Evolutionary conservation across 2,888 invertebrate species (phyloP), one percentile per base, ranked within the genome.

Genomic region (Diarsia rubi): DNA sequence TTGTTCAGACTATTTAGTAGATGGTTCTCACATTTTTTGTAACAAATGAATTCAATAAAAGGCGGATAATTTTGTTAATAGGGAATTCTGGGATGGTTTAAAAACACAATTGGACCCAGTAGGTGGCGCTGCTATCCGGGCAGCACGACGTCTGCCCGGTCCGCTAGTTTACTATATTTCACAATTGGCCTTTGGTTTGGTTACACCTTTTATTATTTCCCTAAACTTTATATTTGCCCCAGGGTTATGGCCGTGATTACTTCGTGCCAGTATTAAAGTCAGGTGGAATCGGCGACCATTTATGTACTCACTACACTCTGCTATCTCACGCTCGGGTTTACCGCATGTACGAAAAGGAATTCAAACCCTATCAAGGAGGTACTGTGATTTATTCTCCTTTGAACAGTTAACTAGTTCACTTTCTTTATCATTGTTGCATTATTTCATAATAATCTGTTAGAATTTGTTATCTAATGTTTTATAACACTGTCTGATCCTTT

Each of bases 281-380:
- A 3, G 88, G 95, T 63, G 97, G 97, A 9, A 88, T 97, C 27
- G 97, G 96, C 0, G 97, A 97, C 68, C 98, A 98, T 91, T 90
- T 97, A 67, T 98, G 97, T 78, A 94, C 95, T 0, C 97, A 98
- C 88, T 97, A 97, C 87, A 92, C 97, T 72, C 90, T 98, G 31
- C 92, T 97, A 75, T 97, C 97, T 0, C 98, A 98, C 90, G 97
- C 97, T 0, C 96, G 95, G 71, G 97, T 96, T 1, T 98, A 97
- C 88, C 96, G 96, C 67, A 89, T 97, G 57, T 98, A 98, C 88
- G 94, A 97, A 72, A 92, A 95, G 59, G 94, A 97, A 84, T 98
- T 97, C 86, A 94, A 95, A 81, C 88, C 93, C 0, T 86, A 85
- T 59, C 97, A 97, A 87, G 93, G 97, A 92, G 97, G 97, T 97